Base-by-base conservation (phyloP, 2,113 vertebrate species). In the Megaleporinus macrocephalus region DNA sequence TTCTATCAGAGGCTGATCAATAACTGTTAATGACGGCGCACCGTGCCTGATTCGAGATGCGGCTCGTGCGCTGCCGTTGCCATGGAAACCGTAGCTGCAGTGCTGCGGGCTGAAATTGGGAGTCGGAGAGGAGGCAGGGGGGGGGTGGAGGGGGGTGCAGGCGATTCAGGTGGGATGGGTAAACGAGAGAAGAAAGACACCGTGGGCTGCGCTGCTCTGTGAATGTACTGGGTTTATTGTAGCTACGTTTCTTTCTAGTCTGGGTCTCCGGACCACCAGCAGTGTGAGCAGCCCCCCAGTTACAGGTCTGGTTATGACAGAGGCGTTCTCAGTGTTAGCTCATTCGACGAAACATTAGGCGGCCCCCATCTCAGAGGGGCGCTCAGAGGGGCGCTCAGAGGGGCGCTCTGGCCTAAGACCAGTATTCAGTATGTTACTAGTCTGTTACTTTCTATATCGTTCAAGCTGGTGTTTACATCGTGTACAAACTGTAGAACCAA, bases 81-180 rank as follows among this genome's bases (percentile, higher is more conserved):
- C 92, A 93, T 93, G 93, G 93, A 93, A 93, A 94, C 93, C 92
- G 90, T 89, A 90, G 92, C 89, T 91, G 89, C 90, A 91, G 91
- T 92, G 87, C 92, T 93, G 92, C 92, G 89, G 92, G 92, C 91
- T 93, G 88, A 92, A 93, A 92, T 83, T 91, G 92, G 89, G 86
- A 91, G 90, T 88, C 88, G 87, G 90, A 88, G 87, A 90, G 33
- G 44, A 36, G 13, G 65, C 30, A 13, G 20, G 33, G 27, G 11
- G 33, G 27, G 57, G 15, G 36, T 18, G 18, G 18, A 10, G n/a
- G 10, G 26, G 26, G 72, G 53, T 71, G 53, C 55, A 47, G 24
- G 86, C 5, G 18, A 76, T 79, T 75, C 76, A 86, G 66, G 70
- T 66, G 79, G 73, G 76, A 78, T 66, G 53, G 44, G 71, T 55